Evolutionary conservation across 2,888 invertebrate genomes (phyloP), one percentile per base, ranked within the genome.

Genomic region (Mythimna loreyi): DNA sequence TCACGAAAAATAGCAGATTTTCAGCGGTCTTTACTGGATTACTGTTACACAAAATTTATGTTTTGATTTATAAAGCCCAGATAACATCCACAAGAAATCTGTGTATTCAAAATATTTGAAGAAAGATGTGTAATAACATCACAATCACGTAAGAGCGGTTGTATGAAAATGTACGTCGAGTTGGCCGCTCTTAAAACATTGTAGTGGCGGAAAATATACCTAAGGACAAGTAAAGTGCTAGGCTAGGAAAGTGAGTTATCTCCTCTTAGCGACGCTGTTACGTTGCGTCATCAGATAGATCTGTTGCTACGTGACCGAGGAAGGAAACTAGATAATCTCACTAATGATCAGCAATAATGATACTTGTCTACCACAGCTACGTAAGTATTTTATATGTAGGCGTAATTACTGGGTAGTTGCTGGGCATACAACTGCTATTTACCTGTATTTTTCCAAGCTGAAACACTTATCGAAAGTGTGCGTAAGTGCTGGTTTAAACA

Each of bases 251-350:
- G 55, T 45, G 21, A 50, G 43, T 25, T 43, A 65, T 33, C 30
- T 40, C n/a, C 55, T 19, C 28, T 55, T 55, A 23, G 49, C 36
- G 45, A 71, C 28, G 21, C n/a, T 59, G 11, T 40, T 23, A 23
- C 9, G 9, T 52, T 1, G 49, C 60, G 65, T 75, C 78, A 67
- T 49, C 53, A 60, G 9, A 72, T 57, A 64, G 60, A 67, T 47
- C 56, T 60, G 58, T 77, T 60, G n/a, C 78, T 72, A 67, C 73
- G 78, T 72, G 78, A 43, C 55, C 8, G 40, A 21, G 56, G 59
- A 60, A 72, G 50, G 66, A 43, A 57, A 28, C 49, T 40, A 45
- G 57, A 66, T 72, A 28, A 57, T 30, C 59, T 57, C 21, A 16
- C 60, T 62, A 45, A 67, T 58, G 52, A 47, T 62, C 52, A 67